These are phyloP conservation scores for Drosophila mercatorum DNA, from an alignment of 2,888 invertebrate species.

Conservation along the genomic window DNA sequence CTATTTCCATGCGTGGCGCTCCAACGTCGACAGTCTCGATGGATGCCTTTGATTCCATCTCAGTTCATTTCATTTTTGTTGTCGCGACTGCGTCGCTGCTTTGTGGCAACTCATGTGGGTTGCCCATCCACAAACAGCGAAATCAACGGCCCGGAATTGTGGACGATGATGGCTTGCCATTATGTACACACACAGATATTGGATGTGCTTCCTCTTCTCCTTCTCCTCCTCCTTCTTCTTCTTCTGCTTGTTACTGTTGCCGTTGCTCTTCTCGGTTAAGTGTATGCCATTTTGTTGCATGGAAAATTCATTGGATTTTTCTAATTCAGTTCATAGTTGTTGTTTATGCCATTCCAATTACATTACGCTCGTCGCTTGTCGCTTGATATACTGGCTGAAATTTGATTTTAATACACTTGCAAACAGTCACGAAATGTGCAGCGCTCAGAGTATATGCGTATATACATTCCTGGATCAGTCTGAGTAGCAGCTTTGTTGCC, in stretches of 20 bases:
- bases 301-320: constrained; percentile 60
- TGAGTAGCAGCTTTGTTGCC: background rate
- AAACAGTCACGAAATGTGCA: background rate
- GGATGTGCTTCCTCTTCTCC: constrained; percentile 22
- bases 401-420: constrained; percentile 11
- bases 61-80: constrained; percentile 79
- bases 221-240: background rate
- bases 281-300: constrained; percentile 50
- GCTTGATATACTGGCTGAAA: constrained; percentile 28
- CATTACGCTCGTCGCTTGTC: constrained; percentile 13
- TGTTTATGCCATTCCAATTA: constrained; percentile 38
- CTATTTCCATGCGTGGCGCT: constrained; percentile 67
- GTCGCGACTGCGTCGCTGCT: constrained; percentile 57
- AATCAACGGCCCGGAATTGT: constrained; percentile 74
- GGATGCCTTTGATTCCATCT: constrained; percentile 81
- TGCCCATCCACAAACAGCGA: constrained; percentile 33
- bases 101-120: constrained; percentile 42
- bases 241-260: constrained; percentile 4
- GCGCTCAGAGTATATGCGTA: background rate
- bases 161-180: constrained; percentile 30
- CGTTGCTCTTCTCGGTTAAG: constrained; percentile 37
- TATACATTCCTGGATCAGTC: background rate
- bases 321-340: constrained; percentile 56
- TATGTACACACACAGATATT: constrained; percentile 20
- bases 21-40: constrained; percentile 58